A percentile compares a stretch with the other conserved stretches of the same genome.
Evolutionary conservation across 2,888 invertebrate genomes (phyloP).

Genomic region (Agrotis exclamationis): DNA sequence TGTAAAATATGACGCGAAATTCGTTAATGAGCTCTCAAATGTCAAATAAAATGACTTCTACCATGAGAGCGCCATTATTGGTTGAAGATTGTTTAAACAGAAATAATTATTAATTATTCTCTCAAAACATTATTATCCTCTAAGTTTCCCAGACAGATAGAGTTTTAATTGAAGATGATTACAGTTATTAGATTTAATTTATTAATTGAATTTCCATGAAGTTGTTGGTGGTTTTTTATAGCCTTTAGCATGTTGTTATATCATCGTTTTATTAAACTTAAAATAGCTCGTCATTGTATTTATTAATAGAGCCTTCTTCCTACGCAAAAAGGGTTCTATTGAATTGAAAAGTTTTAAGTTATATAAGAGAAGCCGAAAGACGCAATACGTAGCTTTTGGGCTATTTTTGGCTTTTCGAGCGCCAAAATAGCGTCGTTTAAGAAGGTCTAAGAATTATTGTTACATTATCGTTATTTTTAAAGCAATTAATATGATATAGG

Average conservation of each 20-base stretch:
- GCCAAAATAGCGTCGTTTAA: too few species aligned
- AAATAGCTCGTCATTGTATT: not conserved
- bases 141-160: constrained; percentile 25
- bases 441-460: too few species aligned
- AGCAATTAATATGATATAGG: too few species aligned
- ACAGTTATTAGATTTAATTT: constrained; percentile 52
- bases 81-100: constrained; percentile 19
- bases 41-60: constrained; percentile 28
- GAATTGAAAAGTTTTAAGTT: not conserved
- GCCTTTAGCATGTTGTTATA: constrained; percentile 16
- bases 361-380: not conserved
- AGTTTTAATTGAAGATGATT: constrained; percentile 50
- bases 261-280: constrained; percentile 7
- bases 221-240: constrained; percentile 24
- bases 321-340: not conserved
- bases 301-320: not conserved
- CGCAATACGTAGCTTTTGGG: too few species aligned
- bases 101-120: constrained; percentile 48
- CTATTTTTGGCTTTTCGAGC: not conserved
- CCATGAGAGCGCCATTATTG: constrained; percentile 20
- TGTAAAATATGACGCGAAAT: constrained; percentile 13
- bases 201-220: constrained; percentile 35
- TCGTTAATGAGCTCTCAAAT: constrained; percentile 17
- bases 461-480: too few species aligned
- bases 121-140: constrained; percentile 19